phyloP scores from a whole-genome alignment of 2,888 invertebrate genomes.

The Exephanes ischioxanthus region DNA sequence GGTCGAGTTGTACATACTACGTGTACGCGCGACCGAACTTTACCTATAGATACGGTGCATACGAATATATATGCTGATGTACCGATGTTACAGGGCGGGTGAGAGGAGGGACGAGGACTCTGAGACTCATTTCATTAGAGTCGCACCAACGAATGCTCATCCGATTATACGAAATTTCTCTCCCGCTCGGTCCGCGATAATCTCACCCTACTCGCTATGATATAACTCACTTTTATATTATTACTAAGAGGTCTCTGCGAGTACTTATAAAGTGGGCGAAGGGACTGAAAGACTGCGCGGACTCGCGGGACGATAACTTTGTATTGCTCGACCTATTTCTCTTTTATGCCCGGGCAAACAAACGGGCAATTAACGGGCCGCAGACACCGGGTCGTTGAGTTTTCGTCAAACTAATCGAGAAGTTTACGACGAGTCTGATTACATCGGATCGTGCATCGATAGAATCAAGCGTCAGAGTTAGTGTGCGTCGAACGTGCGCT shows the following conservation, averaged over 20 bases:
- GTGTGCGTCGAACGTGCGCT: not conserved
- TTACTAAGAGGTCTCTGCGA: slow-evolving; percentile 43
- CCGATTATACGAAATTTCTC: slow-evolving; percentile 76
- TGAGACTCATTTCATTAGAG: slow-evolving; percentile 76
- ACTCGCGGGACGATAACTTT: slow-evolving; percentile 24
- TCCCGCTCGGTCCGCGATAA: slow-evolving; percentile 40
- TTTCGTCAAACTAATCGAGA: slow-evolving; percentile 54
- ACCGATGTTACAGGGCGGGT: slow-evolving; percentile 55
- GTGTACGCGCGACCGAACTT: slow-evolving; percentile 43
- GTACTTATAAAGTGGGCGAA: not conserved
- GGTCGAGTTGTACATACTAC: slow-evolving; percentile 71
- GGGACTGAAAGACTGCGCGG: not conserved
- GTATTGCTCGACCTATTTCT: slow-evolving; percentile 57
- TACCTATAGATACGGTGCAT: slow-evolving; percentile 71
- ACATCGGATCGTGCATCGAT: slow-evolving; percentile 1
- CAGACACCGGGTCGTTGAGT: slow-evolving; percentile 37
- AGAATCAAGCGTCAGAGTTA: not conserved
- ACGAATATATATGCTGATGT: slow-evolving; percentile 80
- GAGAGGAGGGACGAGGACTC: slow-evolving; percentile 55
- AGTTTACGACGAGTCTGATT: slow-evolving; percentile 38
- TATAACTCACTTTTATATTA: slow-evolving; percentile 63
- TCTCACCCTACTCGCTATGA: slow-evolving; percentile 44
- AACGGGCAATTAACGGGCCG: slow-evolving; percentile 38
- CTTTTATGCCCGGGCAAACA: slow-evolving; percentile 60
- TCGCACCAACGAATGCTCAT: slow-evolving; percentile 75